Base-by-base conservation (phyloP, 2,113 vertebrate genomes). In the Sphaerodactylus townsendi region DNA sequence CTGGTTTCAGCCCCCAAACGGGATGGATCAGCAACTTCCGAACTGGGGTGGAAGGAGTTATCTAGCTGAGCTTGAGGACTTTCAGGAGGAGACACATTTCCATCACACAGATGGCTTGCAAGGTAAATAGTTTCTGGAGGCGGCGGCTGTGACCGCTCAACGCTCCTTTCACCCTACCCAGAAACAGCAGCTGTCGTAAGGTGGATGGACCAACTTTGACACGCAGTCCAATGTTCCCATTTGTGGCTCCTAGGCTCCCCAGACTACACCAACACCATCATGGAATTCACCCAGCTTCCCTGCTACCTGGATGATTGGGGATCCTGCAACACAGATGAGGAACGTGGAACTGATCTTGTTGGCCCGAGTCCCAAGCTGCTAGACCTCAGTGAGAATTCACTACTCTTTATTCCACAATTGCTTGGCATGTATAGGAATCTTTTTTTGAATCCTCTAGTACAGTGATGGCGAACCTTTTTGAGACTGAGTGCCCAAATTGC, bases 251-350 rank as follows among this genome's bases (percentile, higher is more conserved):
- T 30, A 84, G 83, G 50, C 15, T 71, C 78, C 33, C 75, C 83
- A 15, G 83, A 84, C 14, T 78, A 78, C 66, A 78, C 83, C 39
- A 84, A 71, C 7, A 78, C 75, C 13, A 56, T 33, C 3, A 59
- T 81, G 25, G 72, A 82, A 28, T 62, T 84, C 33, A 33, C 77
- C 1, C 71, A 86, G 39, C 39, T 59, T 17, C 78, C 66, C 33
- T 35, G 50, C 15, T 77, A 69, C 33, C 39, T 46, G n/a, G 83
- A 88, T 35, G 81, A 90, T 44, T 72, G 78, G 62, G 81, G 68
- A 33, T 50, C 50, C 21, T 86, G 74, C 39, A 44, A 64, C 39
- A 41, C 73, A 79, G 86, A 28, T 10, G 21, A 23, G 59, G 59
- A 28, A 62, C 9, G 8, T 62, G 59, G 59, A 62, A 62, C 28